A percentile compares a stretch with the other conserved stretches of the same genome.
Conservation (phyloP, 23 tunicate genomes). For the Oikopleura vanhoeffeni region DNA sequence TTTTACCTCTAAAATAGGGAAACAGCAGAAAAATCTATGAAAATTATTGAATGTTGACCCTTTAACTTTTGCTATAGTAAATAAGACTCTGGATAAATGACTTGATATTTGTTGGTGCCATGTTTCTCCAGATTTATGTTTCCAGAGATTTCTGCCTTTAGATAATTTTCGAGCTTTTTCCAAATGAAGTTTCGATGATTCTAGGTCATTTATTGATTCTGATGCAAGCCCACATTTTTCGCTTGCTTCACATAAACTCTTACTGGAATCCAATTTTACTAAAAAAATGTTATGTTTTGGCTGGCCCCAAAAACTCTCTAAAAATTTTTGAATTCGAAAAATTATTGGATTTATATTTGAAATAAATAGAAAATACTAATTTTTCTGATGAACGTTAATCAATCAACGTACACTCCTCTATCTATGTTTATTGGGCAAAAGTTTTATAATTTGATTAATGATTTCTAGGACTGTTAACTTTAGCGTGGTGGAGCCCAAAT, state of each 20-base stretch:
- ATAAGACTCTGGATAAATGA: background rate
- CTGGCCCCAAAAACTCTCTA: too few relatives aligned
- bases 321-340: too few relatives aligned
- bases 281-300: too few relatives aligned
- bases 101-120: background rate
- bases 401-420: too few relatives aligned
- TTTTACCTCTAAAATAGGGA: too few relatives aligned
- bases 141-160: background rate
- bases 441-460: too few relatives aligned
- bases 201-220: background rate
- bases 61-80: background rate
- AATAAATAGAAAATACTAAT: too few relatives aligned
- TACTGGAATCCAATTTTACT: background rate
- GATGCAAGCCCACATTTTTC: background rate
- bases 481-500: too few relatives aligned
- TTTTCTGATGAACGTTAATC: too few relatives aligned
- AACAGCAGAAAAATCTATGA: background rate
- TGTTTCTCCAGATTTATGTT: background rate
- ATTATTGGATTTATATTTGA: too few relatives aligned
- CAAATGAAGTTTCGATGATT: background rate
- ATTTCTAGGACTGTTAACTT: too few relatives aligned
- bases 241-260: slow-evolving; percentile 5
- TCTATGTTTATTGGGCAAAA: too few relatives aligned
- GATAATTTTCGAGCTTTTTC: background rate
- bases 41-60: background rate